A percentile compares a stretch with the other conserved stretches of the same genome.
These are phyloP conservation scores for Dryobates pubescens DNA, from an alignment of 2,797 vertebrate species.

Conservation along the genomic window DNA sequence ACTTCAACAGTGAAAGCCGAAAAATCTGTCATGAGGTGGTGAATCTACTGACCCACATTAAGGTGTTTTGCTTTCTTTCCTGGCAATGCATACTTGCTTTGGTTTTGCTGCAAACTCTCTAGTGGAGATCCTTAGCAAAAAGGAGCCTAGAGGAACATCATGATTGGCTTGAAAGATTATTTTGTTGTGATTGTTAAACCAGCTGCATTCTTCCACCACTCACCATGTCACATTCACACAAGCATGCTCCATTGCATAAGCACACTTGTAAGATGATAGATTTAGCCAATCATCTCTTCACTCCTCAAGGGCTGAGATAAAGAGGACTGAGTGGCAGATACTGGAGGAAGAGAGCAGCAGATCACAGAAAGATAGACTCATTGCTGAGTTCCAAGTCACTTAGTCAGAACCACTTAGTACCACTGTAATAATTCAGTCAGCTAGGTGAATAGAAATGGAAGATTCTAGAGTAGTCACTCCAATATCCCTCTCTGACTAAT, in stretches of 20 bases:
- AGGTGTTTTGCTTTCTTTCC: not conserved
- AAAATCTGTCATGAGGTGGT: not conserved
- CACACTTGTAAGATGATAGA: not conserved
- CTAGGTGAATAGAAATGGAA: not conserved
- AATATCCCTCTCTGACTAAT: not conserved
- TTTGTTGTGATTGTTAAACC: constrained; percentile 45
- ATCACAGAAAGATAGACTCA: not conserved
- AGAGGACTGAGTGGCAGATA: not conserved
- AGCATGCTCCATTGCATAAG: constrained; percentile 20
- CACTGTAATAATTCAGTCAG: not conserved
- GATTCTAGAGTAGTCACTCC: not conserved
- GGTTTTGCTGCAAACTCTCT: not conserved
- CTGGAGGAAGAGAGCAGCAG: not conserved
- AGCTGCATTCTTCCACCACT: constrained; percentile 36
- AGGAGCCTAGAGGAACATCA: not conserved
- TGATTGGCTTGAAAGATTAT: constrained; percentile 44
- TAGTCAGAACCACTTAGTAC: not conserved
- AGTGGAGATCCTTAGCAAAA: not conserved
- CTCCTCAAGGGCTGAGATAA: constrained; percentile 16
- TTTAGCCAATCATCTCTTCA: not conserved
- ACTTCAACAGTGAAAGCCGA: not conserved
- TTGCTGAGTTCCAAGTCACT: not conserved
- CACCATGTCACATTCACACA: constrained; percentile 23
- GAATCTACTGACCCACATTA: not conserved
- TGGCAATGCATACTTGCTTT: not conserved